Base-by-base conservation (phyloP, 2,888 invertebrate genomes). In the Sympetrum striolatum region DNA sequence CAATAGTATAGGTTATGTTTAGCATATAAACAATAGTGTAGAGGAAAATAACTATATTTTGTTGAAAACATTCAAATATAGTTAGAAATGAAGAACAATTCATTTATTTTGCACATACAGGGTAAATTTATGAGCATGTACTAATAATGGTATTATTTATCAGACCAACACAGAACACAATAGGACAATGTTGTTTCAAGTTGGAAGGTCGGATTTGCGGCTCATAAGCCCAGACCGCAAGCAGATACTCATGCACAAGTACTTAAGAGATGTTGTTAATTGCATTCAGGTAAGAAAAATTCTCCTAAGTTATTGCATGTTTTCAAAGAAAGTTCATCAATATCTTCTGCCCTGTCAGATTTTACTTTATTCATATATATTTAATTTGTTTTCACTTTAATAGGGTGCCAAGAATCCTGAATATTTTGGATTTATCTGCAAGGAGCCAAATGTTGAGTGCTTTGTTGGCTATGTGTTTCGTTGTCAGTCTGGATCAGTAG, bases 211-310 rank as follows among this genome's bases (percentile, higher is more conserved):
- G 39, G 98, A 99, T 93, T 95, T 99, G 18, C 96, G 98, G 81
- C 95, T 99, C 8, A 98, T 99, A 92, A 98, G 98, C 92, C 98
- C 98, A 0, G 98, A 99, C 93, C 96, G 98, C 91, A 99, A 99
- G 93, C 97, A 97, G 92, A 96, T 98, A 18, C 95, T 99, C 12
- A 95, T 99, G 12, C 97, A 98, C 92, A 97, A 98, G 92, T 96
- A 96, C 81, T 97, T 99, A 93, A 97, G 96, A 92, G 98, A 99
- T 93, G 97, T 99, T 18, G 97, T 97, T 0, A 97, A 97, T 92
- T 98, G 98, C 92, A 97, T 98, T 3, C 96, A 98, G 93, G 96
- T 96, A 93, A 53, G 53, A 53, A 1, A 8, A 15, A 1, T 12
- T 53, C 2, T 53, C 1, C 5, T 6, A 53, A 92, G 92, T 90